These are phyloP conservation scores for Heliothis subflexa DNA, from an alignment of 1,140 invertebrate species.

Conservation along the genomic window DNA sequence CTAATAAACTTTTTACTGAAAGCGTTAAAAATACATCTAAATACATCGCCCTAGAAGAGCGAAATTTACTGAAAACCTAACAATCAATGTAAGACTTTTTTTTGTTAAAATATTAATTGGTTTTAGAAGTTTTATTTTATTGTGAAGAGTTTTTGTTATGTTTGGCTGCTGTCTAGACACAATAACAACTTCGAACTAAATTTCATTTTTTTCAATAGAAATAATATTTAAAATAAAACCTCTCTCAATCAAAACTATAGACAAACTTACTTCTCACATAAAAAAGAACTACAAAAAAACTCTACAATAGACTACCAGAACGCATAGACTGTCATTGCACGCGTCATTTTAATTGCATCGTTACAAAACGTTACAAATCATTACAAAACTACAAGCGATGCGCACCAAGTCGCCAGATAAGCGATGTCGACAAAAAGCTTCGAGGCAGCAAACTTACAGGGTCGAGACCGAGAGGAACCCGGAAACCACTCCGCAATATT, in stretches of 20 bases:
- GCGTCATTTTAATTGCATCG: slow-evolving; percentile 31
- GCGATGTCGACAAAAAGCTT: slow-evolving; percentile 66
- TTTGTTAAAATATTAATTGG: too few relatives aligned
- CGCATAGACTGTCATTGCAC: slow-evolving; percentile 33
- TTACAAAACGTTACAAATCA: slow-evolving; percentile 36
- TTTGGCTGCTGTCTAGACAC: background rate
- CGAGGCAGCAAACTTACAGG: slow-evolving; percentile 63
- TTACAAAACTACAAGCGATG: slow-evolving; percentile 37
- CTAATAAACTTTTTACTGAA: too few relatives aligned
- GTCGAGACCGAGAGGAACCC: slow-evolving; percentile 73
- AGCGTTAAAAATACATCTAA: too few relatives aligned
- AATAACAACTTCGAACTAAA: too few relatives aligned
- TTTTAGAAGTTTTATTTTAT: too few relatives aligned
- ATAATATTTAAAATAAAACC: background rate
- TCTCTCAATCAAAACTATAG: background rate
- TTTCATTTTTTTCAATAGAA: too few relatives aligned
- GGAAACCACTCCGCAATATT: slow-evolving; percentile 76
- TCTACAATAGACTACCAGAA: slow-evolving; percentile 15
- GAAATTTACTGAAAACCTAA: too few relatives aligned
- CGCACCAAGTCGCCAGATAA: slow-evolving; percentile 59
- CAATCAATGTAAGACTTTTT: too few relatives aligned
- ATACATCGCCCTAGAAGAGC: too few relatives aligned
- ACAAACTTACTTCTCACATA: background rate
- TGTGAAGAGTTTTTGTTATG: background rate
- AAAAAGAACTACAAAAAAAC: background rate